Evolutionary conservation across 1,140 invertebrate genomes (phyloP).

Genomic region (Bombyx mandarina): DNA sequence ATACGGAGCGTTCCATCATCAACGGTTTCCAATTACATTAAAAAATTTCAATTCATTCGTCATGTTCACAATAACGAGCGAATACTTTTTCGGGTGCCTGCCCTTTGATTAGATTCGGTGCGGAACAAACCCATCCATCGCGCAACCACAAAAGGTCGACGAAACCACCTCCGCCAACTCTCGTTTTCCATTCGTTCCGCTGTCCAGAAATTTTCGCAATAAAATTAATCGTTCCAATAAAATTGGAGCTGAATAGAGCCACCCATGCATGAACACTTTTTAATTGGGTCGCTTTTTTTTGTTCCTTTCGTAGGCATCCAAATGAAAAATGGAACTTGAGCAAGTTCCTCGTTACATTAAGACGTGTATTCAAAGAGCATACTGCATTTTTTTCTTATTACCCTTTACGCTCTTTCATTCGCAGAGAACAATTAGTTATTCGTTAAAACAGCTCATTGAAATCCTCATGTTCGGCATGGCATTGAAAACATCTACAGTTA

Average conservation of each 20-base stretch:
- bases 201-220: slow-evolving; percentile 69
- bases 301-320: slow-evolving; percentile 40
- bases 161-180: slow-evolving; percentile 36
- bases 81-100: slow-evolving; percentile 32
- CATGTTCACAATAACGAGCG: slow-evolving; percentile 27
- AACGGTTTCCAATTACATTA: slow-evolving; percentile 35
- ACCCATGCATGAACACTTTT: slow-evolving; percentile 60
- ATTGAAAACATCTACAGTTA: too few relatives aligned
- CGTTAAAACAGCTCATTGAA: too few relatives aligned
- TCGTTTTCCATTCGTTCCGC: slow-evolving; percentile 61
- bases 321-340: slow-evolving; percentile 52
- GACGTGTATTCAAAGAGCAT: slow-evolving; percentile 3
- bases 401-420: too few relatives aligned
- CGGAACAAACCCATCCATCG: slow-evolving; percentile 50
- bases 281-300: slow-evolving; percentile 58
- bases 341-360: slow-evolving; percentile 14
- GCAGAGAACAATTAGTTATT: too few relatives aligned
- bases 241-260: slow-evolving; percentile 54
- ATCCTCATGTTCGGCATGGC: too few relatives aligned
- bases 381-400: neutral
- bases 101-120: slow-evolving; percentile 53
- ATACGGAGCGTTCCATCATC: slow-evolving; percentile 18
- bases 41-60: slow-evolving; percentile 44
- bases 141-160: slow-evolving; percentile 48
- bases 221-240: slow-evolving; percentile 70